Base-by-base conservation (phyloP, 1,140 invertebrate genomes). In the Nebria ingens region DNA sequence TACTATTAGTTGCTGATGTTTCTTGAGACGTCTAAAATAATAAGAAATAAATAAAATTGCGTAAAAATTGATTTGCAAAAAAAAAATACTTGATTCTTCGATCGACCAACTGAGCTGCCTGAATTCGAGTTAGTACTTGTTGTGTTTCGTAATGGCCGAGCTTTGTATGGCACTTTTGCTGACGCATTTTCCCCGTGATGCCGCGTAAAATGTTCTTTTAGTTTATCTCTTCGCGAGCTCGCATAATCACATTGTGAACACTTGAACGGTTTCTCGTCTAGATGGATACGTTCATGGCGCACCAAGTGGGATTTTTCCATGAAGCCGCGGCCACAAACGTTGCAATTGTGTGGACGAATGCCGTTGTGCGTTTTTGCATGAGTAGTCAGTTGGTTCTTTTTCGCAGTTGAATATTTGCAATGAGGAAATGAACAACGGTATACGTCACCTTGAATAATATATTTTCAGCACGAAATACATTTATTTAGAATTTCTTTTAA, bases 261-360 rank as follows among this genome's bases (percentile, higher is more conserved):
- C 61, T 77, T 77, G 60, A 77, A 80, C 2, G 79, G 77, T 61
- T 80, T 76, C 42, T 79, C 79, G 56, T 77, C 74, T 2, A 81
- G 67, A 68, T 86, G 84, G 51, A 84, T 82, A 23, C 79, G 67
- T 62, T 83, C 78, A 64, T 86, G 84, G 13, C 74, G 67, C 17
- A 76, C 77, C 17, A 86, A 65, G 68, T 86, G 84, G 23, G 79
- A 81, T 58, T 81, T 83, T 63, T 85, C 83, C 59, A 84, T 77
- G 60, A 86, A 86, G 9, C 76, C 75, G 51, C 81, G 73, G 2
- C 79, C 76, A 67, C 84, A 86, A 13, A 75, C 72, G 25, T 69
- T 65, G 65, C 84, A 86, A 19, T 73, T 70, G 68, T 82, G 80
- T 6, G 77, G 76, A n/a, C 83, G 69, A 19, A 82, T 76, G 21